These are phyloP conservation scores for Dasyprocta punctata DNA, from an alignment of 2,113 vertebrate species.

Conservation along the genomic window DNA sequence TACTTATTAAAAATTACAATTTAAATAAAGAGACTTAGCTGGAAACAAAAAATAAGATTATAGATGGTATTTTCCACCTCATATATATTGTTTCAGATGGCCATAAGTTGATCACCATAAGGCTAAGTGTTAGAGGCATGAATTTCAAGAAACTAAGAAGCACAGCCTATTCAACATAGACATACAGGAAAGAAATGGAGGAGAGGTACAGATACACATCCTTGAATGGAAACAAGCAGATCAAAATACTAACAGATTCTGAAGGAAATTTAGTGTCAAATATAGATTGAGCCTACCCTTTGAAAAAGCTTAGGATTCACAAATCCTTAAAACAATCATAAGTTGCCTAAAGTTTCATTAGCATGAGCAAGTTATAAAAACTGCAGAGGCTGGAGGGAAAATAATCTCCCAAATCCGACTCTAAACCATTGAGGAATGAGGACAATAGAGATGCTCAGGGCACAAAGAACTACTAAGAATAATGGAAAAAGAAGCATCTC, in stretches of 20 bases:
- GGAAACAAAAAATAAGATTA: constrained; percentile 30
- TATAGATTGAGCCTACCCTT: background rate
- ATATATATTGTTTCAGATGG: background rate
- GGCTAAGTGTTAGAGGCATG: background rate
- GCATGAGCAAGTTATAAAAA: background rate
- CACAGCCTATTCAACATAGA: background rate
- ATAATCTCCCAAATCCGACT: background rate
- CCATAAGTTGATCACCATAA: no score
- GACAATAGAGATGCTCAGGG: background rate
- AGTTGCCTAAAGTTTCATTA: background rate
- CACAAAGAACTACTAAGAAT: background rate
- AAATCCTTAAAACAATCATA: background rate
- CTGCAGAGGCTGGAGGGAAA: background rate
- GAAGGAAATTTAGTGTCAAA: background rate
- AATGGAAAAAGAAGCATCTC: background rate
- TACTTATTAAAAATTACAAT: constrained; percentile 34
- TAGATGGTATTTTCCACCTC: background rate
- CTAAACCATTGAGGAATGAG: background rate
- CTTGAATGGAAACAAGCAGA: background rate
- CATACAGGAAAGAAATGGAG: background rate
- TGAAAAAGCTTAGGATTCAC: background rate
- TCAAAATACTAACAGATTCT: background rate
- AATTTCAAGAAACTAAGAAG: background rate
- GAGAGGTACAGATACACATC: background rate
- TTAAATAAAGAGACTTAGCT: constrained; percentile 3